Base-by-base conservation (phyloP, 2,797 vertebrate genomes). In the Gallinago stenura region DNA sequence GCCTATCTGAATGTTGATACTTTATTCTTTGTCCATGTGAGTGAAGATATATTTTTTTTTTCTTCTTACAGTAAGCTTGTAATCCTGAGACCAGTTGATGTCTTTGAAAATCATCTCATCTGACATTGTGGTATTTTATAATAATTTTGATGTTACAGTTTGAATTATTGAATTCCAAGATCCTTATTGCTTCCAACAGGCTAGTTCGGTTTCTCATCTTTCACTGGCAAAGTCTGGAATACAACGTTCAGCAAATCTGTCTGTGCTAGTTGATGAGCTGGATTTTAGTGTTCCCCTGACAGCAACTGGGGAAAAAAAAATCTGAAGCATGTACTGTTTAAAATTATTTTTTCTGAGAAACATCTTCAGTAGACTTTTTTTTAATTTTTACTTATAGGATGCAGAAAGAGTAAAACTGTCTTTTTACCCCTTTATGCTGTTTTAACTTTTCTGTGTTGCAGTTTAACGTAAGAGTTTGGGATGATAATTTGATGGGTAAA, bases 61-160 rank as follows among this genome's bases (percentile, higher is more conserved):
- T 70, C 16, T 91, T 84, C 35, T 94, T 95, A 25, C 72, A 96
- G 84, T 87, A 83, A 58, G 4, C n/a, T 87, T 83, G 45, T 83
- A 66, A 76, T 73, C 77, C 81, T 83, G 78, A 69, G 69, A 83
- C 58, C 76, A 26, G 24, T 24, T 78, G 90, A 66, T 80, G 77
- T 73, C 90, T 91, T 88, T 89, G 79, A 93, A 92, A 93, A 86
- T 80, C 65, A 45, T 58, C 84, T 95, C 72, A 48, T 77, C 91
- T 90, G 76, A 86, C 25, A 3, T 13, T 57, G 9, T 85, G 91
- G 83, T 93, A 93, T 69, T 90, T 24, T 79, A 6, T 64, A 77
- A 33, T 58, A 31, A 57, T 96, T 89, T 65, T 75, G 7, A 45
- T 84, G 17, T 37, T 75, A 31, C 1, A 45, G 7, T 80, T 87